phyloP scores from a whole-genome alignment of 1,140 invertebrate species.

The Nebria ingens region DNA sequence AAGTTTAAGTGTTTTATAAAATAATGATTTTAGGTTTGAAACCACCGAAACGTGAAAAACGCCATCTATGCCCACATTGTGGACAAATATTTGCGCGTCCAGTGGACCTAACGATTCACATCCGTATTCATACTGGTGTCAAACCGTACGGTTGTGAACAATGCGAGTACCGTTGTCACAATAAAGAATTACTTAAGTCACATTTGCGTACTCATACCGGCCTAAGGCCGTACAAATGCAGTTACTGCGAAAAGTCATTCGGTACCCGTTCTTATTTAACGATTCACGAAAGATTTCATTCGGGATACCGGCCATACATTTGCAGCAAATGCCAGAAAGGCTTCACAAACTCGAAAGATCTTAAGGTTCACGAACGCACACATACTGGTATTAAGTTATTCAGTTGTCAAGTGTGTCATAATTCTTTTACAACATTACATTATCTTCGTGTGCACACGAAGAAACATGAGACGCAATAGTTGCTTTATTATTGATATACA shows the following conservation, averaged over 20 bases:
- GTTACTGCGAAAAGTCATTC: constrained; percentile 10
- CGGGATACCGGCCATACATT: not conserved
- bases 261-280: constrained; percentile 4
- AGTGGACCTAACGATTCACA: not conserved
- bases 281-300: constrained; percentile 10
- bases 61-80: constrained; percentile 5
- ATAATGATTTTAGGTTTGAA: not conserved
- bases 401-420: constrained; percentile 4
- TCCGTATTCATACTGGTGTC: not conserved
- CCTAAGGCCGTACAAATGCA: constrained; percentile 4
- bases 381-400: constrained; percentile 11
- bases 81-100: not conserved
- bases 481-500: not conserved
- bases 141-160: constrained; percentile 9
- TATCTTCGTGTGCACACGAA: constrained; percentile 7
- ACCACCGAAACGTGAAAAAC: not conserved
- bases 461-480: not conserved
- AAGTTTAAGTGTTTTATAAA: not conserved
- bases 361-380: constrained; percentile 6
- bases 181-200: not conserved
- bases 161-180: not conserved
- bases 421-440: constrained; percentile 10
- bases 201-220: constrained; percentile 5
- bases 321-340: constrained; percentile 4
- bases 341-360: constrained; percentile 10